Percentiles rank a stretch among this genome's conserved stretches.
Evolutionary conservation across 2,888 invertebrate genomes (phyloP).

Genomic region (Nowickia ferox): DNA sequence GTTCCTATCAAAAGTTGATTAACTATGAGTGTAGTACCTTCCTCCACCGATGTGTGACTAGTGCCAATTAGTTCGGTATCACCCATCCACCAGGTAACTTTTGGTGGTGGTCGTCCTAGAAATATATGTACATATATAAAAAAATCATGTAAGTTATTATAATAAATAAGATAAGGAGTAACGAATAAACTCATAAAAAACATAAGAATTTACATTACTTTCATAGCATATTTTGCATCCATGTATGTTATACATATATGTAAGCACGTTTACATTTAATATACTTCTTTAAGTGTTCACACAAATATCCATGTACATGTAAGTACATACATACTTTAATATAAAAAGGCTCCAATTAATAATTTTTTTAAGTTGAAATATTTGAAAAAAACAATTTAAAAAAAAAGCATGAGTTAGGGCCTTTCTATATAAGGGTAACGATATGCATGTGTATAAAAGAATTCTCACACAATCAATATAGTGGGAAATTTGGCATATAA

Average conservation of each 20-base stretch:
- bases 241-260: constrained; percentile 37
- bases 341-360: too few relatives aligned
- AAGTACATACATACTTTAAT: too few relatives aligned
- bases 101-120: constrained; percentile 91
- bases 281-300: neutral
- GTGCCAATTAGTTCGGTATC: constrained; percentile 89
- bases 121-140: constrained; percentile 9
- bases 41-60: constrained; percentile 87
- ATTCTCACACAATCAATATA: too few relatives aligned
- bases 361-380: too few relatives aligned
- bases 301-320: constrained; percentile 2
- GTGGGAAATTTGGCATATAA: too few relatives aligned
- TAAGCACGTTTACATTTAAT: neutral
- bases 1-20: constrained; percentile 90
- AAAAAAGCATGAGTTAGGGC: too few relatives aligned
- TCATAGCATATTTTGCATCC: constrained; percentile 52
- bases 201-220: constrained; percentile 64
- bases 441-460: too few relatives aligned
- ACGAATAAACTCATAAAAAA: constrained; percentile 5
- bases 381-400: too few relatives aligned
- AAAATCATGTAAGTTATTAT: constrained; percentile 14
- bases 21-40: constrained; percentile 86
- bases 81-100: constrained; percentile 93
- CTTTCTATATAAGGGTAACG: too few relatives aligned
- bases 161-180: constrained; percentile 36